These are phyloP conservation scores for Vimba vimba DNA, from an alignment of 2,113 vertebrate genomes.

Conservation along the genomic window DNA sequence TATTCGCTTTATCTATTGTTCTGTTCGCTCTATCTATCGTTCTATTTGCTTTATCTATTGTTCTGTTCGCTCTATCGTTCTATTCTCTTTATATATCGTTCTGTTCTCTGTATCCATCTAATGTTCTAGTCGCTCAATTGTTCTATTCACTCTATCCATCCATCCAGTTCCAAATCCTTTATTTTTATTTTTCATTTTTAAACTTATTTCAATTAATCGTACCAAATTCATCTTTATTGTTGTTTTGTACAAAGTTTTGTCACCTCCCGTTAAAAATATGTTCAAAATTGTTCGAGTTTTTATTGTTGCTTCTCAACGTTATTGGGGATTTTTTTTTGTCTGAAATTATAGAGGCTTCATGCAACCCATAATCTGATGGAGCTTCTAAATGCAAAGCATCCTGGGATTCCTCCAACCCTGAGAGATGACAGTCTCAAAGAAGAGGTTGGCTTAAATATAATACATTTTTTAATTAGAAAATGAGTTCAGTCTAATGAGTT, in stretches of 20 bases:
- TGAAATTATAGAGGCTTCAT: constrained; percentile 86
- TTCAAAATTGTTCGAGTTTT: not conserved
- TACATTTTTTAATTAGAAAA: not conserved
- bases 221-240: not conserved
- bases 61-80: not conserved
- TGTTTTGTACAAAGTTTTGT: not conserved
- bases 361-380: constrained; percentile 97
- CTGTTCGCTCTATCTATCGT: not conserved
- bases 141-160: too few species aligned
- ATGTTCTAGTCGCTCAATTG: too few species aligned
- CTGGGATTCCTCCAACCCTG: constrained; percentile 92
- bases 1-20: too few species aligned
- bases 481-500: not conserved
- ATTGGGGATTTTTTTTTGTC: constrained; percentile 1
- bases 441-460: constrained; percentile 78
- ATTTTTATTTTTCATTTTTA: too few species aligned
- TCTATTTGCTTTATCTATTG: not conserved
- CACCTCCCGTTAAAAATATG: too few species aligned
- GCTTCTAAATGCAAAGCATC: constrained; percentile 86
- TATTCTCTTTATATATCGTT: not conserved
- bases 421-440: constrained; percentile 90
- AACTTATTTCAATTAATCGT: too few species aligned
- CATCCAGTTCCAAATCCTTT: too few species aligned
- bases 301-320: not conserved
- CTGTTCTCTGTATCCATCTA: not conserved